phyloP scores from a whole-genome alignment of 2,888 invertebrate genomes.

The Andrena trimmerana region DNA sequence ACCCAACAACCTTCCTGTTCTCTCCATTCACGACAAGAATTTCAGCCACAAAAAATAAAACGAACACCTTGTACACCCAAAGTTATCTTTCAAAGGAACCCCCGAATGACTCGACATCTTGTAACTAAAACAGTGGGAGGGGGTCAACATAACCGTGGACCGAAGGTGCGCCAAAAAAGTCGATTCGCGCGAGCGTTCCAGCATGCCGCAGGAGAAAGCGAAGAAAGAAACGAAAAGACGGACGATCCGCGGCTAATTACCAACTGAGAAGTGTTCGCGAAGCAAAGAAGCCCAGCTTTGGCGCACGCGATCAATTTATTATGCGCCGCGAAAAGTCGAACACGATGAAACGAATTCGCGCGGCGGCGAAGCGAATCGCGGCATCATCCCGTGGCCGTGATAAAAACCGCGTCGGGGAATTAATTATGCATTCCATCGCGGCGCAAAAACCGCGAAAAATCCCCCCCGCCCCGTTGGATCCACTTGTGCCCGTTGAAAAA shows the following conservation, averaged over 20 bases:
- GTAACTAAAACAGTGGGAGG: too few relatives aligned
- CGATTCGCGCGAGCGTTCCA: too few relatives aligned
- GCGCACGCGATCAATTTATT: constrained; percentile 42
- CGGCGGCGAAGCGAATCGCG: constrained; percentile 38
- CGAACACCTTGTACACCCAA: not conserved
- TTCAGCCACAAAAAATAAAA: too few relatives aligned
- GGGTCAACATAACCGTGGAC: too few relatives aligned
- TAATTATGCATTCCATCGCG: constrained; percentile 62
- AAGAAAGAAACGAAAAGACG: not conserved
- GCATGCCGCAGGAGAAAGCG: too few relatives aligned
- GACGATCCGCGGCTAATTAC: constrained; percentile 21
- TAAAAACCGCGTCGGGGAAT: constrained; percentile 51
- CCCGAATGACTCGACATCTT: too few relatives aligned
- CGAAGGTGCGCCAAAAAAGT: too few relatives aligned
- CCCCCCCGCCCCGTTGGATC: constrained; percentile 31
- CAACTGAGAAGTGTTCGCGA: not conserved
- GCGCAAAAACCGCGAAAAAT: constrained; percentile 45
- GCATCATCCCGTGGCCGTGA: not conserved
- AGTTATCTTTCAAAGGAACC: not conserved
- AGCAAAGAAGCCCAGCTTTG: not conserved
- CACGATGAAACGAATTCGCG: constrained; percentile 15
- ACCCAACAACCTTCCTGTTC: too few relatives aligned
- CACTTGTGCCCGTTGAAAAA: constrained; percentile 56
- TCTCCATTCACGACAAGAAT: too few relatives aligned
- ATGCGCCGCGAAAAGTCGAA: constrained; percentile 33